phyloP scores from a whole-genome alignment of 2,113 vertebrate genomes.

The Thomomys bottae region DNA sequence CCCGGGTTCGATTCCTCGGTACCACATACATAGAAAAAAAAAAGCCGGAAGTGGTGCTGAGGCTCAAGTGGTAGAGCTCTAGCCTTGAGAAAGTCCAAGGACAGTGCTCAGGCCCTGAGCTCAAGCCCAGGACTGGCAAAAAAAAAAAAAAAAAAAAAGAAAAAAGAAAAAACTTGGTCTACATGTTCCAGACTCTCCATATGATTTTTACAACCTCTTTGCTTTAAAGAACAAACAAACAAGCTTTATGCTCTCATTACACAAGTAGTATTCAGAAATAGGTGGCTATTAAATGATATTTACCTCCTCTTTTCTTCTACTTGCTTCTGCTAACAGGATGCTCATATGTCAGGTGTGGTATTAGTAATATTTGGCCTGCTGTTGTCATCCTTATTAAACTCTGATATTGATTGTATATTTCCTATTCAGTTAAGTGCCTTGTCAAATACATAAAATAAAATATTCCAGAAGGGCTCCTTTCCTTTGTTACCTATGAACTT shows the following conservation, averaged over 20 bases:
- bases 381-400: not conserved
- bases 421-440: constrained; percentile 7
- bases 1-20: too few species aligned
- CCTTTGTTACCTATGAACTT: not conserved
- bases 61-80: too few species aligned
- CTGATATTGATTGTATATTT: not conserved
- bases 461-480: not conserved
- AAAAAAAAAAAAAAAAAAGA: not conserved
- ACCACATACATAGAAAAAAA: too few species aligned
- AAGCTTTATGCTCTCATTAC: not conserved
- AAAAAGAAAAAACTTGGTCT: not conserved
- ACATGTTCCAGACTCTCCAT: not conserved
- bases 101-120: too few species aligned
- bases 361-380: not conserved
- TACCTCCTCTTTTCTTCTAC: not conserved
- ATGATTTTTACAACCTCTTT: not conserved
- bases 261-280: not conserved
- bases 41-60: too few species aligned
- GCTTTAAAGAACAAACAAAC: not conserved
- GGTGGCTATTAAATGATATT: not conserved
- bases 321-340: not conserved
- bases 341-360: not conserved
- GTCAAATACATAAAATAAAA: not conserved
- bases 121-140: too few species aligned
- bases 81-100: too few species aligned